Percentiles rank a stretch among this genome's conserved stretches.
Evolutionary conservation across 2,888 invertebrate genomes (phyloP).

Genomic region (Meteorus colon): DNA sequence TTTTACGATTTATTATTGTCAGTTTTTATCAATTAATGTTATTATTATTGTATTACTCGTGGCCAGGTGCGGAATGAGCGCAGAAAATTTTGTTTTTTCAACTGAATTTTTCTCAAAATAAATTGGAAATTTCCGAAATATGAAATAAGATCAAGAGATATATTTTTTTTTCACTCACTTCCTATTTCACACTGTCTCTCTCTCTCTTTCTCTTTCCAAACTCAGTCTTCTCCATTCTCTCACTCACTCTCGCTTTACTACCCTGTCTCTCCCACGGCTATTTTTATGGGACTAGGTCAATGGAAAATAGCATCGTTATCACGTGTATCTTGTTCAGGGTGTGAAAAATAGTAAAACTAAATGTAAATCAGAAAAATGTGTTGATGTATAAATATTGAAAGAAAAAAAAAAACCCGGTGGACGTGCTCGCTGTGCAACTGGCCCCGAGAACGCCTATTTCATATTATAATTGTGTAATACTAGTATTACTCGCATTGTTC

Average conservation of each 20-base stretch:
- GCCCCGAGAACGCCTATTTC: conserved; percentile 54
- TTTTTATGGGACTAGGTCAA: background rate
- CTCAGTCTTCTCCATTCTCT: conserved; percentile 31
- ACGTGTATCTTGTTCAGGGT: conserved; percentile 22
- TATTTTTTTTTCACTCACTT: conserved; percentile 43
- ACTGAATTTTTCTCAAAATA: background rate
- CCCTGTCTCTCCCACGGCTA: conserved; percentile 15
- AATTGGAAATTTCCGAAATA: background rate
- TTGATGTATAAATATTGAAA: conserved; percentile 5
- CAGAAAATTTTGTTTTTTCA: background rate
- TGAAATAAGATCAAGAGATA: conserved; percentile 34
- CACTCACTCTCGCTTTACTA: conserved; percentile 36
- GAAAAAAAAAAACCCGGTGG: conserved; percentile 31
- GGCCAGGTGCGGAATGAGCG: conserved; percentile 62
- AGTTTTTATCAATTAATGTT: conserved; percentile 53
- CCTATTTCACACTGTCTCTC: background rate
- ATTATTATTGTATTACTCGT: conserved; percentile 56
- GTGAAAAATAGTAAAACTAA: background rate
- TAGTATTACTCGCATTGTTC: conserved; percentile 58
- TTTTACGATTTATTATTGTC: conserved; percentile 59
- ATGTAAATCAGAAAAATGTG: conserved; percentile 11
- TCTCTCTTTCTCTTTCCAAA: conserved; percentile 45
- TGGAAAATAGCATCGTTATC: background rate
- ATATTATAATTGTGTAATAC: conserved; percentile 65
- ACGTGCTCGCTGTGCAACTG: conserved; percentile 58